phyloP scores from a whole-genome alignment of 2,888 invertebrate genomes.

The Polyploca ridens region DNA sequence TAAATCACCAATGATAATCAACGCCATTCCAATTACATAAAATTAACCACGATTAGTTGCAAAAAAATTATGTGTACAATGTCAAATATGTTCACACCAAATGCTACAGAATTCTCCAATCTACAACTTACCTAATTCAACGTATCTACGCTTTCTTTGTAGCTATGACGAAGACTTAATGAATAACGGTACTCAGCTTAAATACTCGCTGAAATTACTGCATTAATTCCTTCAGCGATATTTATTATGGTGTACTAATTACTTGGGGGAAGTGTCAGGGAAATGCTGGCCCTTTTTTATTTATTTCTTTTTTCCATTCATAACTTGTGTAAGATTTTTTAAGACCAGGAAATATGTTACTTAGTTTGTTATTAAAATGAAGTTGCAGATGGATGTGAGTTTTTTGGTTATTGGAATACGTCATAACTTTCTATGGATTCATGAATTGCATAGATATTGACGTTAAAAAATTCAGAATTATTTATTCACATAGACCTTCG shows the following conservation, averaged over 20 bases:
- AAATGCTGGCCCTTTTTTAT: neutral
- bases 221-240: constrained; percentile 54
- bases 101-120: neutral
- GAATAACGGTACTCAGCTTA: constrained; percentile 44
- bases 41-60: too few relatives aligned
- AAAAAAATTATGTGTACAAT: too few relatives aligned
- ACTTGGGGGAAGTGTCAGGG: constrained; percentile 16
- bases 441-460: too few relatives aligned
- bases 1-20: too few relatives aligned
- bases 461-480: too few relatives aligned
- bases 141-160: constrained; percentile 26
- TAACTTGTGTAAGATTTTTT: neutral
- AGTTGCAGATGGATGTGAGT: neutral
- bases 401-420: neutral
- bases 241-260: constrained; percentile 58
- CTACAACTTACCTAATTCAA: neutral
- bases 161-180: constrained; percentile 48
- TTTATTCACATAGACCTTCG: too few relatives aligned
- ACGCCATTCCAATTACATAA: too few relatives aligned
- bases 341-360: neutral
- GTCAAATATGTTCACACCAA: neutral
- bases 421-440: neutral
- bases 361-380: neutral
- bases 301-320: neutral
- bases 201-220: constrained; percentile 53